Evolutionary conservation across 1,140 invertebrate species (phyloP), one percentile per base, ranked within the genome.

Genomic region (Hycleus cichorii): DNA sequence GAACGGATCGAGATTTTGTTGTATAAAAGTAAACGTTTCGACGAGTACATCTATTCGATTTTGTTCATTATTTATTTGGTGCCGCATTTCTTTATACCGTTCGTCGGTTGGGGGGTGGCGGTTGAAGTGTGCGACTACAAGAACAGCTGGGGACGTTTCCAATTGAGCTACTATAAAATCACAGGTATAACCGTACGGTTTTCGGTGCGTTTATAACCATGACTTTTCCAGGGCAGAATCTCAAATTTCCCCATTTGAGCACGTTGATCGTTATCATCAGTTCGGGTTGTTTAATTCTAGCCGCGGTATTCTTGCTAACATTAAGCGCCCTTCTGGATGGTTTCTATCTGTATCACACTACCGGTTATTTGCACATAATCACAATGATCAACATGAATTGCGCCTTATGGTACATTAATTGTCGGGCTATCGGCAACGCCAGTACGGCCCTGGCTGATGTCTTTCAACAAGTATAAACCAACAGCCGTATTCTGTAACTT

Each of bases 381-480:
- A 82, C 76, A 1, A 83, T 82, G 80, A 80, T 83, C 44, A 83
- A 83, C 58, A 83, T 83, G 81, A 82, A 82, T 60, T 81, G 79
- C 53, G 80, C 82, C 3, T 72, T 83, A 4, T 83, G 81, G 81
- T 83, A 81, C 62, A 83, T 83, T 24, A 83, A 83, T 64, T 83
- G 80, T 62, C 75, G 78, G 67, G 82, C 76, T 3, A 81, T 83
- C 56, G 81, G 80, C 58, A 77, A 80, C 44, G 82, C 81, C 0
- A 73, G 72, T 56, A 63, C 58, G 44, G 64, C 62, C 8, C 58
- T 73, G 11, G 72, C 72, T 7, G 64, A 72, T 11, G 72, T 65
- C 63, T 72, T 74, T 59, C 66, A 69, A 55, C 47, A 64, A 57
- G 72, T 74, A 62, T 48, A 32, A 7, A 32, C 4, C 18, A 18